Evolutionary conservation across 2,797 vertebrate genomes (phyloP), one percentile per base, ranked within the genome.

Genomic region (Aldrovandia affinis): DNA sequence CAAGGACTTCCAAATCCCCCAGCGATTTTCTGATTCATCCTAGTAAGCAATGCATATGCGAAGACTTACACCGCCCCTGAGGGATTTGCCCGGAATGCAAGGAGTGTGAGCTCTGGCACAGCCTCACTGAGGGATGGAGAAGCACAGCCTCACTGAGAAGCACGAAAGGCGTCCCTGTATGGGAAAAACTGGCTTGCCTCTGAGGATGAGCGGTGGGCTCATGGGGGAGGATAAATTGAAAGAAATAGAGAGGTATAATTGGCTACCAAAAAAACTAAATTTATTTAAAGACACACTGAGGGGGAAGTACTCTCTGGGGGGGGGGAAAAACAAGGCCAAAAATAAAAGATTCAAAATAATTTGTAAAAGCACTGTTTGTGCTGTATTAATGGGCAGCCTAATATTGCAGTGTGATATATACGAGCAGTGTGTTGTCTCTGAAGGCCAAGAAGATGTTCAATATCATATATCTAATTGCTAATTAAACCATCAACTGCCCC

Each of bases 401-500:
- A 84, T 44, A 33, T 65, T 55, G 36, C 82, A 65, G 78, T 54
- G 2, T 79, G 84, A 78, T 81, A 68, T 39, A 82, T 84, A 63
- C 30, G 25, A 52, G 77, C 44, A 47, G 44, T 1, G 5, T 50
- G n/a, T 36, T 77, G 78, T 83, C 87, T 83, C 61, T 6, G 44
- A 80, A 85, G 80, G 81, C 68, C 78, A 70, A 78, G 78, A 63
- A 82, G 80, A 83, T 65, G 63, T 78, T 81, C 81, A 84, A 36
- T 80, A 78, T 79, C 85, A 83, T 81, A 80, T 65, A 82, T 47
- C 84, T 89, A 88, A 88, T 86, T 81, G 84, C 85, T 89, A 86
- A 90, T 90, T 87, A 90, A 86, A 86, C 85, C 88, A 85, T 87
- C 86, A 89, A 83, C 87, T 88, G 83, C 83, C 52, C 80, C n/a